Base-by-base conservation (phyloP, 2,113 vertebrate species). In the Opisthocomus hoazin region DNA sequence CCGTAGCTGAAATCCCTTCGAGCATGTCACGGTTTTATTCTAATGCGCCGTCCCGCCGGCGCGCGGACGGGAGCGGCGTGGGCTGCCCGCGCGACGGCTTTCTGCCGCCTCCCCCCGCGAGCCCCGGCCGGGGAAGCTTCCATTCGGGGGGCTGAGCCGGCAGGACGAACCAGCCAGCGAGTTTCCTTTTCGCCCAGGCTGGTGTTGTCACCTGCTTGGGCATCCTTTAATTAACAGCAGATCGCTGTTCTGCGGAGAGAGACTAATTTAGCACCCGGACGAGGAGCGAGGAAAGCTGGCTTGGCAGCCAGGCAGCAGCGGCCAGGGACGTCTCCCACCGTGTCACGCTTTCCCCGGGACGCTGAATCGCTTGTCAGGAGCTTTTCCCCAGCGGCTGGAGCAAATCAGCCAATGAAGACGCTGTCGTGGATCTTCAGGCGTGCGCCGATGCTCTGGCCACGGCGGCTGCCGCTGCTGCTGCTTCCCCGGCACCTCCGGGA, bases 381-480 rank as follows among this genome's bases (percentile, higher is more conserved):
- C 46, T 37, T 51, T 30, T 77, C 80, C 84, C 79, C 65, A 34
- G 4, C 4, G 14, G 48, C 41, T 6, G 10, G 18, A 39, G 58
- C 32, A 11, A 23, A 56, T 30, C 61, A 50, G 76, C 71, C 78
- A 32, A 39, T 5, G 56, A 43, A 56, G 58, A 41, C 16, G 65
- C 69, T 4, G 29, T 37, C 64, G 29, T 1, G 8, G 58, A 12
- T 22, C 19, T 6, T 9, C 48, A 20, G 84, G 69, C 76, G 64
- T 0, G 1, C 45, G 32, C 27, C 4, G 3, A 39, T 3, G 13
- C 56, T 26, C 45, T 2, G 1, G 22, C 50, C 50, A 9, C 0
- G 3, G 64, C 61, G 39, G 36, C 68, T 60, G 50, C 80, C 22
- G 19, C 61, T 45, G 36, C 68, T 60, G 50, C 80, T 23, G 19